Percentiles rank a stretch among this genome's conserved stretches.
Conservation (phyloP, 2,888 invertebrate genomes). For the Mimas tiliae region DNA sequence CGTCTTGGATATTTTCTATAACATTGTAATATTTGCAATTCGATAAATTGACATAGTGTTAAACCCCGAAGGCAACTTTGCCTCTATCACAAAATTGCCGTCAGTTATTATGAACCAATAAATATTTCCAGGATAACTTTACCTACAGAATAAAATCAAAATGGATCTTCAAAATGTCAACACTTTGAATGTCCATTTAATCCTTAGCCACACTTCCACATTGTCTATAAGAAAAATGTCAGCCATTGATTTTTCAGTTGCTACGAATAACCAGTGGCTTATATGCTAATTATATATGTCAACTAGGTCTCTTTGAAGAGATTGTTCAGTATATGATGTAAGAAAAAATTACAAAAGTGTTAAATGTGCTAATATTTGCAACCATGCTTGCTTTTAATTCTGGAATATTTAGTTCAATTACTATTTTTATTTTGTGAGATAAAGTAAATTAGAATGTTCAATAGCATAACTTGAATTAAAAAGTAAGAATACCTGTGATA, state of each 20-base stretch:
- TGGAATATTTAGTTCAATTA: too few relatives aligned
- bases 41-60: slow-evolving; percentile 40
- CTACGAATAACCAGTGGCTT: slow-evolving; percentile 74
- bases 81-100: slow-evolving; percentile 52
- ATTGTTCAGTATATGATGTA: not conserved
- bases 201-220: slow-evolving; percentile 63
- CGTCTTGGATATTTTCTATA: slow-evolving; percentile 54
- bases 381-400: too few relatives aligned
- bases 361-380: not conserved
- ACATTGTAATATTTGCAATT: slow-evolving; percentile 34
- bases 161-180: slow-evolving; percentile 12
- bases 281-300: slow-evolving; percentile 27
- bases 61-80: slow-evolving; percentile 52
- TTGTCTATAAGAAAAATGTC: slow-evolving; percentile 39
- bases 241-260: slow-evolving; percentile 72
- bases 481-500: not conserved
- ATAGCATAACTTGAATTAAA: too few relatives aligned
- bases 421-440: too few relatives aligned
- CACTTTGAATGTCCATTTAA: slow-evolving; percentile 23
- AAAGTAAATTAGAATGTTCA: too few relatives aligned
- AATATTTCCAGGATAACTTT: not conserved
- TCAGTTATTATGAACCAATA: slow-evolving; percentile 36
- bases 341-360: not conserved
- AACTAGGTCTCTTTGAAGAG: not conserved
- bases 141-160: not conserved